These are phyloP conservation scores for Empidonax traillii DNA, from an alignment of 2,113 vertebrate genomes.

Conservation along the genomic window DNA sequence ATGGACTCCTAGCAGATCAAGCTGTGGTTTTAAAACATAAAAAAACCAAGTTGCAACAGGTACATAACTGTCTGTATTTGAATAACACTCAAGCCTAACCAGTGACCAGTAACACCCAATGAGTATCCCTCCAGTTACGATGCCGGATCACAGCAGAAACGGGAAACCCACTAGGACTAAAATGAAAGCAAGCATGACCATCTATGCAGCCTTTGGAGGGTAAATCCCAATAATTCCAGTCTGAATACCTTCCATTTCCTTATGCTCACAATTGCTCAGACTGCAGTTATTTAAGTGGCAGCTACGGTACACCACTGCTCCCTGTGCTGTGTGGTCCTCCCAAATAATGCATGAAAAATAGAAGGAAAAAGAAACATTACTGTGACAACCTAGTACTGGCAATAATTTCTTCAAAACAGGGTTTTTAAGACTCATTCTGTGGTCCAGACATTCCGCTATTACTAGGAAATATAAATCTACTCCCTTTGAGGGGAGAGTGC, in stretches of 20 bases:
- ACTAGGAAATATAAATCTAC: not conserved
- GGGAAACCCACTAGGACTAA: not conserved
- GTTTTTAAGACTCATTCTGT: slow-evolving; percentile 17
- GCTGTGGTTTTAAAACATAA: not conserved
- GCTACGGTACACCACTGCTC: not conserved
- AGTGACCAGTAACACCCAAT: not conserved
- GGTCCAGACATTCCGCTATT: slow-evolving; percentile 38
- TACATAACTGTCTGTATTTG: not conserved
- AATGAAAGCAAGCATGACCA: not conserved
- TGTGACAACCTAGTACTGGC: not conserved
- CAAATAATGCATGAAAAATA: slow-evolving; percentile 5
- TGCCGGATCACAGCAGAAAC: not conserved
- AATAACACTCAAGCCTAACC: not conserved
- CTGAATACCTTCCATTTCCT: not conserved
- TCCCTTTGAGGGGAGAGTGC: not conserved
- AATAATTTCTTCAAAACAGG: not conserved
- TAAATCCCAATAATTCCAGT: not conserved
- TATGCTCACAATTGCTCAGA: not conserved
- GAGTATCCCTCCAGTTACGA: not conserved
- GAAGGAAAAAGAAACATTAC: not conserved
- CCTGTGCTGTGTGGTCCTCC: slow-evolving; percentile 15
- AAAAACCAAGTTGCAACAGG: not conserved
- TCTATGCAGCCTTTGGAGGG: not conserved
- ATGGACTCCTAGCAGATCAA: not conserved
- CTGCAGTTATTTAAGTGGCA: not conserved